phyloP scores from a whole-genome alignment of 1,140 invertebrate species.

The Bombus breviceps region DNA sequence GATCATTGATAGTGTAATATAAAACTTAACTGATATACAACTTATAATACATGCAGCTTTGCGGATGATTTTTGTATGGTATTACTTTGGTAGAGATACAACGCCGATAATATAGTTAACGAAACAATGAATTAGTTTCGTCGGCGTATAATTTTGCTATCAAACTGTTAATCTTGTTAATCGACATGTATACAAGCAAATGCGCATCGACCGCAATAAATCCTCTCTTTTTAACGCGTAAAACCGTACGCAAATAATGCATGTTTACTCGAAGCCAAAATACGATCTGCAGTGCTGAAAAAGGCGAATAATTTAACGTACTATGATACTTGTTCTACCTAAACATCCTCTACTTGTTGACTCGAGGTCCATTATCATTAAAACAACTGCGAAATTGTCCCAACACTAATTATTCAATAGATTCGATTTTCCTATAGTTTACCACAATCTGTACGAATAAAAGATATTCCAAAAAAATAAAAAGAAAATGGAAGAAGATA shows the following conservation, averaged over 20 bases:
- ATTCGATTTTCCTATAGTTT: too few species aligned
- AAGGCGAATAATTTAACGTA: not conserved
- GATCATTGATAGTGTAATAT: too few species aligned
- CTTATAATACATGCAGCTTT: too few species aligned
- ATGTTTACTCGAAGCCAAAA: not conserved
- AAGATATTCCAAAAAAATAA: not conserved
- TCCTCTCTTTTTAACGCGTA: not conserved
- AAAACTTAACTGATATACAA: too few species aligned
- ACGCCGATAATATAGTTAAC: not conserved
- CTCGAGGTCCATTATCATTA: too few species aligned
- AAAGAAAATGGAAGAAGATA: not conserved
- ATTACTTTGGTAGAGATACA: not conserved
- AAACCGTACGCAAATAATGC: slow-evolving; percentile 4
- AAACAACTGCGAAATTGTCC: too few species aligned
- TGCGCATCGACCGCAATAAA: not conserved
- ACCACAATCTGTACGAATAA: too few species aligned
- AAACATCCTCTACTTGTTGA: too few species aligned
- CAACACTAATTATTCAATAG: too few species aligned
- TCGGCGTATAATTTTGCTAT: not conserved
- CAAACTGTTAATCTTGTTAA: not conserved
- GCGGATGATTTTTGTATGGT: not conserved
- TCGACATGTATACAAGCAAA: not conserved
- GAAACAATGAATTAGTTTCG: not conserved
- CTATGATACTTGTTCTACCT: too few species aligned
- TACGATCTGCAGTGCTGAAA: not conserved